These are phyloP conservation scores for Leucozona laternaria DNA, from an alignment of 2,888 invertebrate species.

Conservation along the genomic window DNA sequence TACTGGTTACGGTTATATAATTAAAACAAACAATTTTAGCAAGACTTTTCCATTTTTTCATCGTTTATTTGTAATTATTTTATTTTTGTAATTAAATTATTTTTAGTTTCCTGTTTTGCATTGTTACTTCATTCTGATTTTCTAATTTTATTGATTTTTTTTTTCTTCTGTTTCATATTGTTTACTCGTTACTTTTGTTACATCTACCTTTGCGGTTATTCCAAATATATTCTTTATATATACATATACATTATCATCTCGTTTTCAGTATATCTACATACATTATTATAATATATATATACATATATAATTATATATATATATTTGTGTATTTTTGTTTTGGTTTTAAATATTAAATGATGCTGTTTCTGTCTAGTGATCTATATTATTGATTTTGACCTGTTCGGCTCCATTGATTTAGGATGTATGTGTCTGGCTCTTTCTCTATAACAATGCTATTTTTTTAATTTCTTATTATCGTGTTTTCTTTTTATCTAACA, in stretches of 20 bases:
- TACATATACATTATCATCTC: constrained; percentile 69
- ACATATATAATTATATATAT: constrained; percentile 43
- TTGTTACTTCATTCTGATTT: constrained; percentile 50
- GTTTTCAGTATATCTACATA: constrained; percentile 32
- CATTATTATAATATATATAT: constrained; percentile 27
- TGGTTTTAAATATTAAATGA: constrained; percentile 65
- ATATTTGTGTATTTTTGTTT: constrained; percentile 51
- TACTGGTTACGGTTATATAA: no score
- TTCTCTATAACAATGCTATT: constrained; percentile 49
- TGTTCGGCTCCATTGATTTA: constrained; percentile 63
- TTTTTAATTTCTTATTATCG: constrained; percentile 27
- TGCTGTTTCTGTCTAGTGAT: constrained; percentile 69
- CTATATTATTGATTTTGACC: constrained; percentile 66
- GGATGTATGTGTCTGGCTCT: constrained; percentile 47
- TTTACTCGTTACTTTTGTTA: constrained; percentile 69
- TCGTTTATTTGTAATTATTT: constrained; percentile 77
- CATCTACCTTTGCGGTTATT: constrained; percentile 72
- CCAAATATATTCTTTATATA: constrained; percentile 64
- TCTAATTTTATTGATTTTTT: constrained; percentile 48
- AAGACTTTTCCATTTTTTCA: constrained; percentile 81
- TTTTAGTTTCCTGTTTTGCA: constrained; percentile 61
- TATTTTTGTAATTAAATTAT: constrained; percentile 64
- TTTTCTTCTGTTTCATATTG: constrained; percentile 52
- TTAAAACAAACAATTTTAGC: constrained; percentile 83
- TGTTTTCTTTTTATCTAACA: constrained; percentile 57